Base-by-base conservation (phyloP, 2,888 invertebrate genomes). In the Corythucha ciliata region DNA sequence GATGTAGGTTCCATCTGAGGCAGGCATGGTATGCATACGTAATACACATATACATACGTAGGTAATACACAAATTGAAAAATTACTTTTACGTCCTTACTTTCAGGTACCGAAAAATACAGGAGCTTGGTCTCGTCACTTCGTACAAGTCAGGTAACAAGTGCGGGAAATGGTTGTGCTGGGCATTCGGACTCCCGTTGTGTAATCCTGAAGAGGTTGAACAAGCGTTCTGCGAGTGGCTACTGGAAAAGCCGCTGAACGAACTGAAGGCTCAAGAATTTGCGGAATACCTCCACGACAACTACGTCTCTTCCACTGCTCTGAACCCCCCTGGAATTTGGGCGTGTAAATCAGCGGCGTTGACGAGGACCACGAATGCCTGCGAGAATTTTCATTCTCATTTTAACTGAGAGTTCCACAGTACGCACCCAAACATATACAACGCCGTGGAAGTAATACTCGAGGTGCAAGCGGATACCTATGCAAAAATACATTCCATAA, bases 51-150 rank as follows among this genome's bases (percentile, higher is more conserved):
- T n/a, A n/a, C n/a, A n/a, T n/a, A n/a, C n/a, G n/a, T n/a, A n/a
- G n/a, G n/a, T n/a, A n/a, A n/a, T n/a, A n/a, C n/a, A n/a, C n/a
- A n/a, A n/a, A n/a, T n/a, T n/a, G n/a, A n/a, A n/a, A n/a, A n/a
- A n/a, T n/a, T n/a, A n/a, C n/a, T n/a, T n/a, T n/a, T n/a, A n/a
- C n/a, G n/a, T n/a, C n/a, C n/a, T n/a, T n/a, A n/a, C n/a, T n/a
- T n/a, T n/a, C 41, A 41, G 41, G 41, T 41, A 26, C 16, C 24
- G 41, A 27, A 41, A 41, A 41, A 24, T 25, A 25, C 41, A 41
- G n/a, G 41, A 41, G 26, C 41, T 41, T n/a, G 41, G 25, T 27
- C 41, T 41, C 8, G 16, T 18, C 41, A 25, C 41, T 14, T 24
- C 25, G 25, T 41, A 24, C 22, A 41, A 41, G 25, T 14, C 3